Conservation (phyloP, 2,113 vertebrate genomes). For the Tamias sibiricus region DNA sequence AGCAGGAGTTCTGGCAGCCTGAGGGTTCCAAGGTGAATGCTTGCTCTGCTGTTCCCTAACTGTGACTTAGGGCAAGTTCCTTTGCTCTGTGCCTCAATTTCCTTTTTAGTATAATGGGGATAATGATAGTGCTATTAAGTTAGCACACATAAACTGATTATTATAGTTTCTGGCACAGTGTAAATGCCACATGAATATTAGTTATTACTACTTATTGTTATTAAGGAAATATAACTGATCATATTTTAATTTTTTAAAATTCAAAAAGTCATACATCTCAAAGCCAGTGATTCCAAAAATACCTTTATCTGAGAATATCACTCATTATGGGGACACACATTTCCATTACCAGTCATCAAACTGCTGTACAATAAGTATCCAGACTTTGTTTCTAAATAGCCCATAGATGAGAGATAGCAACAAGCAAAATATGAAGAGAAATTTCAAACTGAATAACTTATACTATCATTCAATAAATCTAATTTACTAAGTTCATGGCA, state of each 20-base stretch:
- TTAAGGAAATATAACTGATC: not conserved
- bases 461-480: not conserved
- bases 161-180: not conserved
- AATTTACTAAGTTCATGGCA: not conserved
- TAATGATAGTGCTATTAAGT: not conserved
- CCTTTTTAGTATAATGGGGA: not conserved
- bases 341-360: not conserved
- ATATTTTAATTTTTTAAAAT: constrained; percentile 28
- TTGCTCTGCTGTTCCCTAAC: not conserved
- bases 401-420: not conserved
- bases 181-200: not conserved
- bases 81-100: not conserved
- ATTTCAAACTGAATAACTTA: not conserved
- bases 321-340: not conserved
- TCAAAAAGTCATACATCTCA: not conserved
- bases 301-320: not conserved
- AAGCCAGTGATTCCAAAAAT: constrained; percentile 12
- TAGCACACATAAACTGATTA: not conserved
- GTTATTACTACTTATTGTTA: not conserved
- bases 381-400: not conserved
- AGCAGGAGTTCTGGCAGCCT: not conserved
- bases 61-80: not conserved
- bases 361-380: not conserved
- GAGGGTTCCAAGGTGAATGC: not conserved
- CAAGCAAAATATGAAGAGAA: not conserved